Evolutionary conservation across 2,888 invertebrate species (phyloP), one percentile per base, ranked within the genome.

Genomic region (Alitta virens): DNA sequence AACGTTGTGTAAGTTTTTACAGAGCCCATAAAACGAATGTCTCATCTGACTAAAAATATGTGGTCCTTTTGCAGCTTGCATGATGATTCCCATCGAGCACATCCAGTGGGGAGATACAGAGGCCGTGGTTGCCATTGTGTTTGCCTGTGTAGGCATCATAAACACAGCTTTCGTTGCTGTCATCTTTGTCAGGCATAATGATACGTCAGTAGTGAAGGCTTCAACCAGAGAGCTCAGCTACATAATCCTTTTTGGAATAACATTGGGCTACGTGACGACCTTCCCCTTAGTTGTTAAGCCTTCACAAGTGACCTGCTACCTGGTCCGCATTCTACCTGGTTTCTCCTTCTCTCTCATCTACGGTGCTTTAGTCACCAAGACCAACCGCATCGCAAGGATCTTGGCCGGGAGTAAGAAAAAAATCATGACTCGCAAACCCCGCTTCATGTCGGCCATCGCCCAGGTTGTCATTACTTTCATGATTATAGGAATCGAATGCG

Each of bases 261-360:
- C 72, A 24, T 68, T 77, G 54, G 78, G 80, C 14, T 79, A 74
- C 68, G 68, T 74, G 42, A 76, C 94, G 68, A 96, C 96, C 52
- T 97, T 96, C 82, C 90, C 91, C 2, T 86, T 98, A 33, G 91
- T 97, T 57, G 86, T 95, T 5, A 85, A 85, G 72, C 90, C 90
- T 1, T 84, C 86, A 68, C 87, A 90, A 63, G 91, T 92, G 0
- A 91, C 90, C 23, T 91, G 96, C 80, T 87, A 92, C 71, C 88
- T 96, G 7, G 93, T 95, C 77, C 90, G 94, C 40, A 88, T 94
- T 67, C 91, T 97, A 82, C 90, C 94, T 0, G 95, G 94, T 2
- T 91, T 97, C 81, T 94, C 95, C 78, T 98, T 99, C 85, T 93
- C 96, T 0, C 91, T 98, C 53, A 94, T 99, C 46, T 98, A 98